These are phyloP conservation scores for Montipora foliosa DNA, from an alignment of 64 coral and sea anemone species.

Conservation along the genomic window DNA sequence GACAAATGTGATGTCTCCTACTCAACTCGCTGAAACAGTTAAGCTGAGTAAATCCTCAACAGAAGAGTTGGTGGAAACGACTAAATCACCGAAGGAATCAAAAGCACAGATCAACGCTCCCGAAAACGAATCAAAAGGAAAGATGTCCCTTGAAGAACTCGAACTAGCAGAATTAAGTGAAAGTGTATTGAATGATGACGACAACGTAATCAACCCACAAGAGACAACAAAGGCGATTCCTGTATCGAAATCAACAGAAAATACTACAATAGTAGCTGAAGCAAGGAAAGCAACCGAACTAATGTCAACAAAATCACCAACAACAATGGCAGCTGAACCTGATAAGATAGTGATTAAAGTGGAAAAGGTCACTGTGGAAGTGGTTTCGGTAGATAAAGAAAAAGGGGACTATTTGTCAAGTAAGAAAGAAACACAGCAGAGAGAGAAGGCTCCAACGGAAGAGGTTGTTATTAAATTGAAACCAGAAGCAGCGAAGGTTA, in stretches of 20 bases:
- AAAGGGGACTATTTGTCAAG: neutral
- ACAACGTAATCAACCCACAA: neutral
- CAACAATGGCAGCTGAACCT: neutral
- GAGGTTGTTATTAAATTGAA: neutral
- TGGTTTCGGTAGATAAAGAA: neutral
- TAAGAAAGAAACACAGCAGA: conserved; percentile 2
- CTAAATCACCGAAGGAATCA: neutral
- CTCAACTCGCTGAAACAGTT: neutral
- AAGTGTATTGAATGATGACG: neutral
- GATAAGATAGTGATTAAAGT: neutral
- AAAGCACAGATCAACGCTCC: neutral
- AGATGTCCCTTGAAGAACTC: conserved; percentile 15
- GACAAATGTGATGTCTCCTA: neutral
- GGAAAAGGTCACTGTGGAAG: neutral
- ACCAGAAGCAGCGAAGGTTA: neutral
- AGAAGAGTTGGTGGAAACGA: neutral
- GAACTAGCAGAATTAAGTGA: conserved; percentile 15
- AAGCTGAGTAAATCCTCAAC: neutral
- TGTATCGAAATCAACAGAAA: neutral
- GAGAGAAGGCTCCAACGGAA: neutral
- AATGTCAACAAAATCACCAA: neutral
- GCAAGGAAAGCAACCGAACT: neutral
- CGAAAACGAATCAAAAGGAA: neutral
- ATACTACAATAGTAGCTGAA: neutral
- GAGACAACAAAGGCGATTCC: neutral